A percentile compares a stretch with the other conserved stretches of the same genome.
Evolutionary conservation across 1,140 invertebrate genomes (phyloP).

Genomic region (Drosophila seguyi): DNA sequence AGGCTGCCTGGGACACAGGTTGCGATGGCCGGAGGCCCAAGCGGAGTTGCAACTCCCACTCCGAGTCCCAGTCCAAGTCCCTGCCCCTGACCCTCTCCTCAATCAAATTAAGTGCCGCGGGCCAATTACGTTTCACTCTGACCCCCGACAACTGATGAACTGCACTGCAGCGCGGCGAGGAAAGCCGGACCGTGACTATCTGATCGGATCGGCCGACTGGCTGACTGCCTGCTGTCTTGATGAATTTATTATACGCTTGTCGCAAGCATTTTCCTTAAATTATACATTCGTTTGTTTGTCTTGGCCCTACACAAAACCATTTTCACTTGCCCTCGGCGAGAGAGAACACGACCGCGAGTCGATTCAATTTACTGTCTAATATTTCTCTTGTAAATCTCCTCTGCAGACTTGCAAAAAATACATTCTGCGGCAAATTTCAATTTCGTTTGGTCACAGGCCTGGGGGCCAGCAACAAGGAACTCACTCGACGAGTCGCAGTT

Average conservation of each 20-base stretch:
- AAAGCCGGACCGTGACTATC: slow-evolving; percentile 73
- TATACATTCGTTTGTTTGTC: slow-evolving; percentile 67
- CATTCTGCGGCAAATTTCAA: slow-evolving; percentile 61
- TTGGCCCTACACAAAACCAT: slow-evolving; percentile 36
- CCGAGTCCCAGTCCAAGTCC: neutral
- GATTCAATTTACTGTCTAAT: slow-evolving; percentile 72
- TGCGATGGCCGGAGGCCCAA: slow-evolving; percentile 29
- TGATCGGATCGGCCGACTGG: slow-evolving; percentile 29
- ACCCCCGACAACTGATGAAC: slow-evolving; percentile 69
- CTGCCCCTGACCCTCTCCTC: slow-evolving; percentile 30
- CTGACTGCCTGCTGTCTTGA: slow-evolving; percentile 53
- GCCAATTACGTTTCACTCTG: slow-evolving; percentile 82
- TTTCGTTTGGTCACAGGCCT: slow-evolving; percentile 46
- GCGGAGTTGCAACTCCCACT: neutral
- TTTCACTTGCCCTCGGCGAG: slow-evolving; percentile 27
- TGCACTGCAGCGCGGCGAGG: slow-evolving; percentile 49
- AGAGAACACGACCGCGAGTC: slow-evolving; percentile 34
- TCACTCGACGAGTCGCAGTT: slow-evolving; percentile 18
- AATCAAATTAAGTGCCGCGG: slow-evolving; percentile 76
- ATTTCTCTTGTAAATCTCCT: slow-evolving; percentile 48
- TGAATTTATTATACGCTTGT: slow-evolving; percentile 74
- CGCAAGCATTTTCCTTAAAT: slow-evolving; percentile 47
- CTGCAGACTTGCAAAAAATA: neutral
- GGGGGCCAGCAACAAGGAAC: slow-evolving; percentile 32
- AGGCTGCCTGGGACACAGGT: slow-evolving; percentile 49